phyloP scores from a whole-genome alignment of 2,113 vertebrate species.

The Callionymus lyra region DNA sequence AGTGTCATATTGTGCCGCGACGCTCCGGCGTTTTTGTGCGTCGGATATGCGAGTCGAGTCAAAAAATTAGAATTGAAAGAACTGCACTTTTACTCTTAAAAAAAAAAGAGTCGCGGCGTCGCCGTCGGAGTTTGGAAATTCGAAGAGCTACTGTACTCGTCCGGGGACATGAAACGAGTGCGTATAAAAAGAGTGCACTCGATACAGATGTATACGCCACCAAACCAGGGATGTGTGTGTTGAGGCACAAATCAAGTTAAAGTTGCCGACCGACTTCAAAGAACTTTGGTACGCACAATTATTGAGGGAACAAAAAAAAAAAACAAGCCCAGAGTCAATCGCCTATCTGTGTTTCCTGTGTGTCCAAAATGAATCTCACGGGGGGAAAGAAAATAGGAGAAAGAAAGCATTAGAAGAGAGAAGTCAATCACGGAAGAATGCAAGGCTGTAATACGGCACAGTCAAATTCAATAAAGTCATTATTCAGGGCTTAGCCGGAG shows the following conservation, averaged over 20 bases:
- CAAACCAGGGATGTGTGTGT: constrained; percentile 32
- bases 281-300: constrained; percentile 56
- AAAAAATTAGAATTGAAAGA: constrained; percentile 9
- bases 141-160: constrained; percentile 30
- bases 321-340: constrained; percentile 39
- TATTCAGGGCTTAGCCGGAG: constrained; percentile 50
- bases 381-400: constrained; percentile 36
- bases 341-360: constrained; percentile 39
- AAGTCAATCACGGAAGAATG: constrained; percentile 63
- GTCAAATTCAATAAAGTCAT: constrained; percentile 65
- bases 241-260: constrained; percentile 42
- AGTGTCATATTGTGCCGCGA: constrained; percentile 14
- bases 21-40: neutral
- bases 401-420: constrained; percentile 52
- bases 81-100: constrained; percentile 37
- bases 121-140: constrained; percentile 44
- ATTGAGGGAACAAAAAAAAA: constrained; percentile 46
- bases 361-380: constrained; percentile 54
- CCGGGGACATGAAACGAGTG: constrained; percentile 44
- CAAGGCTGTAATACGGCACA: constrained; percentile 51
- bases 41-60: constrained; percentile 1
- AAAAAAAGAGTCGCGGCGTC: constrained; percentile 29
- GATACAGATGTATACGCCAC: constrained; percentile 34
- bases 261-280: constrained; percentile 57
- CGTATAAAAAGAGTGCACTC: constrained; percentile 35